Evolutionary conservation across 2,888 invertebrate genomes (phyloP), one percentile per base, ranked within the genome.

Genomic region (Trissolcus japonicus): DNA sequence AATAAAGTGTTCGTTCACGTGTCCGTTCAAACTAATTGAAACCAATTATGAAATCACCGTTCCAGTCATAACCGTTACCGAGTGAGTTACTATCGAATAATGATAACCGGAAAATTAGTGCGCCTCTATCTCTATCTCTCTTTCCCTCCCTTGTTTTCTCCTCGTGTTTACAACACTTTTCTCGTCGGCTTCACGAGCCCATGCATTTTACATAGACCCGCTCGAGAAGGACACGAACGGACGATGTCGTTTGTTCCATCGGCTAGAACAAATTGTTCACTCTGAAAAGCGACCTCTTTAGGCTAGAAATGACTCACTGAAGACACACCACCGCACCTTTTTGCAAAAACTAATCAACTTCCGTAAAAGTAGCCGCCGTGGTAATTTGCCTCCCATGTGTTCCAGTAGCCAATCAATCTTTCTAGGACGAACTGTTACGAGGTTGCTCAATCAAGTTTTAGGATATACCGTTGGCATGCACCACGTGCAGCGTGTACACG

Each of bases 11-110:
- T 61, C 57, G 29, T 59, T 63, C 68, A 55, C 62, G 61, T 68
- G 68, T 43, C 54, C 55, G 16, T 54, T 54, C 41, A 48, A 61
- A 48, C 63, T 75, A 75, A 75, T 75, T 75, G 68, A 75, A 69
- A 60, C 17, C 68, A 75, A 75, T 75, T 75, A 75, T 55, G 43
- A 59, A 75, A 60, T 75, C 65, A 65, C 59, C 51, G 55, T 75
- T 68, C 55, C 46, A 59, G 43, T n/a, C 50, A 40, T 50, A 60
- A 75, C 68, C 63, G 68, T 75, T 65, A 69, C 21, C 21, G 16
- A 17, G 19, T 50, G 40, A 61, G 41, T 61, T 56, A 51, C 43
- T 35, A 66, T 67, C 46, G 53, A 6, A 63, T 54, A 59, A 59
- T 62, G 54, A 63, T 74, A 68, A 74, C 53, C 43, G 14, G 57